Evolutionary conservation across 2,113 vertebrate genomes (phyloP).

Genomic region (Cyanocitta stelleri): DNA sequence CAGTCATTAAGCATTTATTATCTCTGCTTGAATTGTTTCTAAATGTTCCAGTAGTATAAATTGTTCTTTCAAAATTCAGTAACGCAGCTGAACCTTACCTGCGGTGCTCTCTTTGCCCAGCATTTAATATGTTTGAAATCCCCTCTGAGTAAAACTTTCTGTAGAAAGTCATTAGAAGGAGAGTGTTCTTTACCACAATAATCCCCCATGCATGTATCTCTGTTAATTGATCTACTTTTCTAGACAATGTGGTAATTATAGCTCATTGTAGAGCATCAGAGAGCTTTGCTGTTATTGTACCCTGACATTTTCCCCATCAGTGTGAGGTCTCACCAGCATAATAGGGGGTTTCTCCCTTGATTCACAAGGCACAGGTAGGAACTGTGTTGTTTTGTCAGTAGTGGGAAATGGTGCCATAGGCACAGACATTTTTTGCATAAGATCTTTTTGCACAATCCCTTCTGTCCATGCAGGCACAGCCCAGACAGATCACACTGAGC

Average conservation of each 20-base stretch:
- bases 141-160: constrained; percentile 1
- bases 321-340: background rate
- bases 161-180: background rate
- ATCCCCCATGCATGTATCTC: background rate
- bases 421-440: background rate
- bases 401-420: background rate
- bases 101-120: background rate
- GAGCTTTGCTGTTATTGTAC: background rate
- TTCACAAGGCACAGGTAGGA: background rate
- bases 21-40: constrained; percentile 6
- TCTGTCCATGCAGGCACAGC: background rate
- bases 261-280: background rate
- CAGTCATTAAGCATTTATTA: constrained; percentile 19
- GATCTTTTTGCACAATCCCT: background rate
- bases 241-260: constrained; percentile 2
- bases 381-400: background rate
- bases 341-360: background rate
- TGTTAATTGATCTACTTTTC: constrained; percentile 20
- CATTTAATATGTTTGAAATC: constrained; percentile 35
- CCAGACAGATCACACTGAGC: background rate
- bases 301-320: background rate
- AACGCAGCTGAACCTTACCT: background rate
- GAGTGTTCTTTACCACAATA: background rate
- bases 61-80: constrained; percentile 19
- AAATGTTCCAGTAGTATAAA: constrained; percentile 2